These are phyloP conservation scores for Caenorhabditis parvicauda DNA, from an alignment of 2,888 invertebrate genomes.

Conservation along the genomic window DNA sequence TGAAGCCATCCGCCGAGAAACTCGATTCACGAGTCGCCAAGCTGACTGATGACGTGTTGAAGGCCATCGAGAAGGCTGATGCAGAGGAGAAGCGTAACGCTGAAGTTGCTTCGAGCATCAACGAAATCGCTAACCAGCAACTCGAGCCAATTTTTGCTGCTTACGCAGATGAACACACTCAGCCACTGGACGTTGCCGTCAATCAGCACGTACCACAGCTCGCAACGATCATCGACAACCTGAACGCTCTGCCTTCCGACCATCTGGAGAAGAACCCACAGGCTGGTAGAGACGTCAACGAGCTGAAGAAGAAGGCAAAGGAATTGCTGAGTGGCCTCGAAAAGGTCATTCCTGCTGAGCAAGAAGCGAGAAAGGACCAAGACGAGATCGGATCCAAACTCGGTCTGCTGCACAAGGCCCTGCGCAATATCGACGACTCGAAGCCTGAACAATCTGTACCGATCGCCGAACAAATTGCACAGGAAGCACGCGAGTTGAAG, in stretches of 20 bases:
- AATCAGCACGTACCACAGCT: conserved; percentile 17
- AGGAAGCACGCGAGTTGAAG: conserved; percentile 15
- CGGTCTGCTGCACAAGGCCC: conserved; percentile 10
- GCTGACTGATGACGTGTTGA: conserved; percentile 16
- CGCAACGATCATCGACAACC: conserved; percentile 14
- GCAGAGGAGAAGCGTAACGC: conserved; percentile 21
- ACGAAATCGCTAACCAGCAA: conserved; percentile 8
- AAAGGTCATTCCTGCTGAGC: conserved; percentile 22
- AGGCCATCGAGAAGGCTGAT: conserved; percentile 12
- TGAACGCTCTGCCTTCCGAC: conserved; percentile 11
- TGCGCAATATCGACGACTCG: conserved; percentile 17
- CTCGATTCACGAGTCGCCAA: conserved; percentile 19
- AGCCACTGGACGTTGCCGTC: conserved; percentile 24
- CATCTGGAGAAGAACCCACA: conserved; percentile 20
- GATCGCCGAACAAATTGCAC: conserved; percentile 20
- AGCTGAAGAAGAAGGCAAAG: conserved; percentile 27
- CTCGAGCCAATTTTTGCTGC: conserved; percentile 18
- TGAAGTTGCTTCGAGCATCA: conserved; percentile 12
- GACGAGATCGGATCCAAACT: conserved; percentile 11
- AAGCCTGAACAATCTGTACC: conserved; percentile 19
- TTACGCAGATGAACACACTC: conserved; percentile 14
- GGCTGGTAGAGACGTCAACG: conserved; percentile 25
- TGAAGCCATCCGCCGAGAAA: conserved; percentile 13
- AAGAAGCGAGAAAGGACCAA: conserved; percentile 17
- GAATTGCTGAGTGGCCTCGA: conserved; percentile 20